Conservation (phyloP, 2,113 vertebrate species). For the Antigone vipio region DNA sequence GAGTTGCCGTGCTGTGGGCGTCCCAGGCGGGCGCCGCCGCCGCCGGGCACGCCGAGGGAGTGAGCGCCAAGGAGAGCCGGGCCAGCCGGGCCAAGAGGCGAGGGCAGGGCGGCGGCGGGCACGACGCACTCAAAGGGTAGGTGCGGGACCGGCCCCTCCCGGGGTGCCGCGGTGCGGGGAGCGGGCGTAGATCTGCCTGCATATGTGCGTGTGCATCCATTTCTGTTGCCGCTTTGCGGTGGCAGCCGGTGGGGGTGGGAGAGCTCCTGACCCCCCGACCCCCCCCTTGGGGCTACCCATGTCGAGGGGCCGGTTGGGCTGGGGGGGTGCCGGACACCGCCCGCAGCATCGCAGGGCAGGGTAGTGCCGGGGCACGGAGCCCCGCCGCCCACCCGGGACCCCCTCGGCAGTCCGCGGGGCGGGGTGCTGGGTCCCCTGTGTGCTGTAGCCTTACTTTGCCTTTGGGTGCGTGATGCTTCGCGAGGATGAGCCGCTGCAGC, state of each 20-base stretch:
- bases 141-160: not conserved
- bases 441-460: not conserved
- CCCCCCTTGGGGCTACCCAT: not conserved
- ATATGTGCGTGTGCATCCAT: fast-evolving
- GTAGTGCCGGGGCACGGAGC: not conserved
- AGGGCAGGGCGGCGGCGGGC: constrained; percentile 78
- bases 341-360: not conserved
- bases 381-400: no score
- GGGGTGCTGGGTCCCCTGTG: not conserved
- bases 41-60: constrained; percentile 68
- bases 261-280: not conserved
- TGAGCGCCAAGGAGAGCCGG: constrained; percentile 77
- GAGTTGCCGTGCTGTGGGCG: constrained; percentile 78
- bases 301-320: not conserved
- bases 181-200: not conserved
- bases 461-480: not conserved
- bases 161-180: not conserved
- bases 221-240: no score
- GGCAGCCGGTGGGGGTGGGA: not conserved
- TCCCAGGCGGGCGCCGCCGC: constrained; percentile 73
- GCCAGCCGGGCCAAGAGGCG: constrained; percentile 90
- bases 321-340: not conserved
- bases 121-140: constrained; percentile 94
- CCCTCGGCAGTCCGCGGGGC: not conserved
- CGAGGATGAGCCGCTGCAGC: not conserved